A percentile compares a stretch with the other conserved stretches of the same genome.
phyloP scores from a whole-genome alignment of 2,888 invertebrate species.

The Yponomeuta malinellus region DNA sequence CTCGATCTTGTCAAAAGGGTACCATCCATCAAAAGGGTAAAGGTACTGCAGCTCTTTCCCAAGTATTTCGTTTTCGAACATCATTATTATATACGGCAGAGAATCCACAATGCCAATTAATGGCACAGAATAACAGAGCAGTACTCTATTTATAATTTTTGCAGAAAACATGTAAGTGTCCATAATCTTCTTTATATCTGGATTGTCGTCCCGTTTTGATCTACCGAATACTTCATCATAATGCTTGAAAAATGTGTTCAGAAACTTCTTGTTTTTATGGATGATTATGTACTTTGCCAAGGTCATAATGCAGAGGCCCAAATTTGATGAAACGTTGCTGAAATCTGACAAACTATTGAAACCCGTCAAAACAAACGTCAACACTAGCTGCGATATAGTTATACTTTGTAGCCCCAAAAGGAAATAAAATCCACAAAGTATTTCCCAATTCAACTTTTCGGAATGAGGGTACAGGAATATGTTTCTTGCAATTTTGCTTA shows the following conservation, averaged over 20 bases:
- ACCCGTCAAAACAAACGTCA: conserved; percentile 38
- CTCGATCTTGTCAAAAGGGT: conserved; percentile 55
- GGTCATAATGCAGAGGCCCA: conserved; percentile 50
- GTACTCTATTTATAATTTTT: conserved; percentile 37
- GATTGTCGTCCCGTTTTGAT: conserved; percentile 30
- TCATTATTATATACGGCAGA: conserved; percentile 54
- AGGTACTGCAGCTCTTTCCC: conserved; percentile 37
- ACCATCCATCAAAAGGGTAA: conserved; percentile 62
- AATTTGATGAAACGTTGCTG: conserved; percentile 52
- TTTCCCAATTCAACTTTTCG: conserved; percentile 31
- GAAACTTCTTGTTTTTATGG: conserved; percentile 36
- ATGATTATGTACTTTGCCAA: conserved; percentile 46
- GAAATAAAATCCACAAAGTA: conserved; percentile 31
- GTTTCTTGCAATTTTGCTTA: conserved; percentile 37
- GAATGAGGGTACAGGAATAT: conserved; percentile 49
- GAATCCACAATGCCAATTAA: conserved; percentile 41
- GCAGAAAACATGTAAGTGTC: conserved; percentile 34
- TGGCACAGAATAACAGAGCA: conserved; percentile 39
- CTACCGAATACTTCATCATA: conserved; percentile 45
- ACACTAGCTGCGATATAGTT: conserved; percentile 40
- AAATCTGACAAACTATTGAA: conserved; percentile 47
- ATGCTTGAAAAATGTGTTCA: conserved; percentile 41
- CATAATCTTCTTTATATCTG: conserved; percentile 35
- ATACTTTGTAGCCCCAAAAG: conserved; percentile 33
- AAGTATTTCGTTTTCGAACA: conserved; percentile 36